Base-by-base conservation (phyloP, 2,797 vertebrate species). In the Acanthornis magna region DNA sequence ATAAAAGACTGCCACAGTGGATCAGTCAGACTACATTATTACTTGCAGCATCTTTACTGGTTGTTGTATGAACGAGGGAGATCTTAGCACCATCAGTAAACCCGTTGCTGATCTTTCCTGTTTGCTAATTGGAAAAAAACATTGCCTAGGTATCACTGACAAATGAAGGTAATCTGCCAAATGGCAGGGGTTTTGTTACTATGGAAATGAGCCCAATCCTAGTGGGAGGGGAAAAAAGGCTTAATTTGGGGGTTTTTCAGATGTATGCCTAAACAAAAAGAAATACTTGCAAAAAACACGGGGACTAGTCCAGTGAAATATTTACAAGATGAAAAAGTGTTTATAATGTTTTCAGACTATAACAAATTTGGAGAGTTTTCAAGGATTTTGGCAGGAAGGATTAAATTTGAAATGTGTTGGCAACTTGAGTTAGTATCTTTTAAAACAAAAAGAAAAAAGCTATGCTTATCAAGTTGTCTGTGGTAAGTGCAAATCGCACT, bases 361-460 rank as follows among this genome's bases (percentile, higher is more conserved):
- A 71, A 71, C 8, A 55, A 40, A 63, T 91, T 40, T 54, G 55
- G 32, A 74, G 50, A 74, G 18, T 70, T 92, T 73, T 47, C 16
- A 82, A 79, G 60, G 51, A 22, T 89, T 93, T 87, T 89, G 91
- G 34, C 48, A 85, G 38, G 29, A 23, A 50, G 36, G 48, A 61
- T 85, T 79, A 62, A 54, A 81, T 75, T 80, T 91, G 26, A 85
- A 70, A 70, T 45, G 61, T 75, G 58, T 74, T 78, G 76, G 65
- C 61, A 77, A 45, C 11, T 67, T 53, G 32, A 80, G 25, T 74
- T 77, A 60, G 10, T 83, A 25, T 48, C 22, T 30, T 76, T 68
- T 40, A 70, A 48, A 27, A 55, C 45, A 75, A 38, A 68, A 73
- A 67, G 17, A 11, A 40, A 63, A 75, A 36, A n/a, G 2, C 27